These are phyloP conservation scores for Horisme vitalbata DNA, from an alignment of 2,888 invertebrate species.

Conservation along the genomic window DNA sequence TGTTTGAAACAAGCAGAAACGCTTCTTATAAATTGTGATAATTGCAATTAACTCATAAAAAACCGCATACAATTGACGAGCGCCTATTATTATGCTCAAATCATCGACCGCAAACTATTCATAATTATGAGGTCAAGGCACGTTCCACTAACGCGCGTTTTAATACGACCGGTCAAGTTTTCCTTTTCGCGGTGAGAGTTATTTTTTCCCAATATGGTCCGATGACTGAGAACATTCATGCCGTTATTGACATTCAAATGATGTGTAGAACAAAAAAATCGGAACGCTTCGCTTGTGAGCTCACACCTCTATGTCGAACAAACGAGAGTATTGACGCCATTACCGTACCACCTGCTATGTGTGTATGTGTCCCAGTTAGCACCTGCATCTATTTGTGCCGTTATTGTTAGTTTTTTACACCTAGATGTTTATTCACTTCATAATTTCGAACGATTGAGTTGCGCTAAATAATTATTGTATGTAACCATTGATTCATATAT, in stretches of 20 bases:
- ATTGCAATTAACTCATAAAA: slow-evolving; percentile 34
- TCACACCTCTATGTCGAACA: slow-evolving; percentile 57
- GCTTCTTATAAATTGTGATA: slow-evolving; percentile 27
- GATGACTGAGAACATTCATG: slow-evolving; percentile 58
- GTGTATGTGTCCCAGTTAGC: slow-evolving; percentile 49
- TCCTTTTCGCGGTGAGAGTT: slow-evolving; percentile 66
- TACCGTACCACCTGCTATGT: slow-evolving; percentile 52
- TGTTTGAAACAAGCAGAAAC: slow-evolving; percentile 24
- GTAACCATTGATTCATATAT: slow-evolving; percentile 33
- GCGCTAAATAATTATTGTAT: slow-evolving; percentile 39
- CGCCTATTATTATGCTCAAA: slow-evolving; percentile 44
- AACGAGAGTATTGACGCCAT: slow-evolving; percentile 62
- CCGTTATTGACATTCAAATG: slow-evolving; percentile 72
- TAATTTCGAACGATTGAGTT: slow-evolving; percentile 39
- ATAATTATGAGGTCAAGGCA: slow-evolving; percentile 58
- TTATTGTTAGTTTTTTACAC: slow-evolving; percentile 56
- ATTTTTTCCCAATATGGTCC: slow-evolving; percentile 62
- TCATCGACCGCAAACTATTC: slow-evolving; percentile 45
- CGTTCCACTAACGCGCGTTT: slow-evolving; percentile 53
- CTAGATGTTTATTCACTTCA: slow-evolving; percentile 43
- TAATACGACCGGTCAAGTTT: slow-evolving; percentile 58
- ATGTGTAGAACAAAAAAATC: slow-evolving; percentile 62
- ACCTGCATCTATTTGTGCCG: slow-evolving; percentile 54
- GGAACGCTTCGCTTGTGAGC: slow-evolving; percentile 58
- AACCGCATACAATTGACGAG: slow-evolving; percentile 32